These are phyloP conservation scores for Autographa pulchrina DNA, from an alignment of 2,888 invertebrate genomes.

Conservation along the genomic window DNA sequence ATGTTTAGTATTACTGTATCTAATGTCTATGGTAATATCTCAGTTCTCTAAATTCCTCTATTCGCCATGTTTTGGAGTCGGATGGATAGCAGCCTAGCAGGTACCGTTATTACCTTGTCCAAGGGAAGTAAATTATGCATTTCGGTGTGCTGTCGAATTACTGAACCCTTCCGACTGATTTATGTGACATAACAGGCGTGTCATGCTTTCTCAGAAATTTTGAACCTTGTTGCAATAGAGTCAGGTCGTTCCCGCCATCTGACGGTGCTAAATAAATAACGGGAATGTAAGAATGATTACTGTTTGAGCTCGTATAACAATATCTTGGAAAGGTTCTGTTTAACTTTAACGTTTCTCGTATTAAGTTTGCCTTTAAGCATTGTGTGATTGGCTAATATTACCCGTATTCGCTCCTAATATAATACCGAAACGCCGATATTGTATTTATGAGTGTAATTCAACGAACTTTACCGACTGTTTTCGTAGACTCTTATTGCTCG, in stretches of 20 bases:
- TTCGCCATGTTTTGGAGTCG: neutral
- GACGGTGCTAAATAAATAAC: conserved; percentile 48
- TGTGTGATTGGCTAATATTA: neutral
- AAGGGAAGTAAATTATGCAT: conserved; percentile 61
- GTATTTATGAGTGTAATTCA: conserved; percentile 46
- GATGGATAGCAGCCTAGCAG: neutral
- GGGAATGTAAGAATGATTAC: neutral
- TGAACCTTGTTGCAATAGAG: conserved; percentile 55
- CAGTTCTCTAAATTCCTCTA: neutral
- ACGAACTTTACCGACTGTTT: conserved; percentile 49
- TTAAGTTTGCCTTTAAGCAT: neutral
- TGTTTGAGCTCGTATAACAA: neutral
- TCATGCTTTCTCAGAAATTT: conserved; percentile 48
- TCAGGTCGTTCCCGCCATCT: conserved; percentile 61
- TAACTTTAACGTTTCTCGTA: conserved; percentile 6
- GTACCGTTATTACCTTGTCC: conserved; percentile 17
- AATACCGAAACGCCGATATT: conserved; percentile 7
- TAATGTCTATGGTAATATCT: neutral
- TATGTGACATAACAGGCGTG: conserved; percentile 61
- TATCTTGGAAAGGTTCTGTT: neutral
- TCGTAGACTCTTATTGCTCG: conserved; percentile 44
- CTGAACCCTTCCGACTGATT: conserved; percentile 65
- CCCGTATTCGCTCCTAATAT: conserved; percentile 1
- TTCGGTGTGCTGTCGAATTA: conserved; percentile 53
- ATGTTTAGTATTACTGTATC: no score